Conservation (phyloP, 2,797 vertebrate species). For the Pangasius larnaudii region DNA sequence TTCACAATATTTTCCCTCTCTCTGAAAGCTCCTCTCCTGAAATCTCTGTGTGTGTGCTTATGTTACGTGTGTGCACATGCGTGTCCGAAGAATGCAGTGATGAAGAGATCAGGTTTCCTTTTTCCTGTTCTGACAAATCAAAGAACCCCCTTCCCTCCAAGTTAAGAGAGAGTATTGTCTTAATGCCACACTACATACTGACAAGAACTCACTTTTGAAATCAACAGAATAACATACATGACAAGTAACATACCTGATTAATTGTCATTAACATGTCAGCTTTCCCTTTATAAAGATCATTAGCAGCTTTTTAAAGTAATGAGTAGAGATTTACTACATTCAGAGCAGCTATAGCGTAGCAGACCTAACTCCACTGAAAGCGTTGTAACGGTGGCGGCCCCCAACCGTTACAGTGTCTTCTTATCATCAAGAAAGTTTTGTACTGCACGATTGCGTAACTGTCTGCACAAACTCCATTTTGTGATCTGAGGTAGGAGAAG, state of each 20-base stretch:
- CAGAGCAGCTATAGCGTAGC: not conserved
- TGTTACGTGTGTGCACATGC: conserved; percentile 7
- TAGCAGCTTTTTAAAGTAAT: not conserved
- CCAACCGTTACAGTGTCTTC: not conserved
- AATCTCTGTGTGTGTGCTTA: conserved; percentile 14
- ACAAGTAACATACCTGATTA: not conserved
- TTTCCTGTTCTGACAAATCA: conserved; percentile 69
- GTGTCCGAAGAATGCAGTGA: conserved; percentile 56
- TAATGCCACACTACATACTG: too few relatives aligned
- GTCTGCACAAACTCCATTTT: conserved; percentile 22
- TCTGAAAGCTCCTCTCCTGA: conserved; percentile 25
- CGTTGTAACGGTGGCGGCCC: too few relatives aligned
- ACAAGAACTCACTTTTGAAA: not conserved
- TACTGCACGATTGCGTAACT: conserved; percentile 4
- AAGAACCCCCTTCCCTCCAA: conserved; percentile 60
- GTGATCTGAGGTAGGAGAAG: conserved; percentile 11
- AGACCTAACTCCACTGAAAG: not conserved
- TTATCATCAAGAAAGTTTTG: not conserved
- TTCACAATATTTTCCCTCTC: conserved; percentile 7
- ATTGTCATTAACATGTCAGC: not conserved
- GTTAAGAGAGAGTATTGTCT: conserved; percentile 14
- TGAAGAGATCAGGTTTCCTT: conserved; percentile 67
- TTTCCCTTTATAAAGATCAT: not conserved
- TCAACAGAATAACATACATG: not conserved
- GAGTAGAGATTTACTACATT: not conserved